Evolutionary conservation across 2,888 invertebrate genomes (phyloP), one percentile per base, ranked within the genome.

Genomic region (Caenorhabditis plicata): DNA sequence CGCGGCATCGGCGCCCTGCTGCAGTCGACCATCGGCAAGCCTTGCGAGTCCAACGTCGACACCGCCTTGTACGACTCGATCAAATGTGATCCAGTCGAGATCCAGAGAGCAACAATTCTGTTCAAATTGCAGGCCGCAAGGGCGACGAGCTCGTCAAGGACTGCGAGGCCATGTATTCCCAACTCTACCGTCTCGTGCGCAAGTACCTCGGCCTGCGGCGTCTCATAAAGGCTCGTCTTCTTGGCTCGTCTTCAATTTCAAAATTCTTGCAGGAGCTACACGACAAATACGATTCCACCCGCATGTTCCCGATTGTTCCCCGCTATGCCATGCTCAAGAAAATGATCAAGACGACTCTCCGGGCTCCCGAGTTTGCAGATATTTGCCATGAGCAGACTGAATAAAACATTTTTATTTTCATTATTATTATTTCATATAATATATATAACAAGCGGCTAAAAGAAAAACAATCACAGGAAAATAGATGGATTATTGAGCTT

Each of bases 361-460:
- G 91, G 80, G 89, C 92, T 84, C 92, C 92, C n/a, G 91, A 91
- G 83, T 93, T 92, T 85, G 91, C 92, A 89, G 92, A 92, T 84
- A 91, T 92, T 64, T 91, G 91, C 84, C 92, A 92, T 82, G 92
- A 92, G 83, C 87, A 90, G 82, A 90, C 89, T 47, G 77, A 79
- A 47, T 73, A 51, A 67, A 26, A 32, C 44, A 32, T 41, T 44
- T 9, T 26, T 26, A 35, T 35, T 29, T 29, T 43, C 36, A 11
- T 9, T 9, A 9, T 2, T 11, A 9, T 36, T 19, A 8, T n/a
- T 36, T 36, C 20, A 15, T 17, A 36, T 19, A 8, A 36, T 36
- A 11, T 15, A 33, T 9, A 5, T 9, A 33, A 33, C 13, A 7
- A 25, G 1, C 8, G 15, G 8, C 40, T 36, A n/a, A 36, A 13